phyloP scores from a whole-genome alignment of 2,888 invertebrate species.

The Caenorhabditis japonica region DNA sequence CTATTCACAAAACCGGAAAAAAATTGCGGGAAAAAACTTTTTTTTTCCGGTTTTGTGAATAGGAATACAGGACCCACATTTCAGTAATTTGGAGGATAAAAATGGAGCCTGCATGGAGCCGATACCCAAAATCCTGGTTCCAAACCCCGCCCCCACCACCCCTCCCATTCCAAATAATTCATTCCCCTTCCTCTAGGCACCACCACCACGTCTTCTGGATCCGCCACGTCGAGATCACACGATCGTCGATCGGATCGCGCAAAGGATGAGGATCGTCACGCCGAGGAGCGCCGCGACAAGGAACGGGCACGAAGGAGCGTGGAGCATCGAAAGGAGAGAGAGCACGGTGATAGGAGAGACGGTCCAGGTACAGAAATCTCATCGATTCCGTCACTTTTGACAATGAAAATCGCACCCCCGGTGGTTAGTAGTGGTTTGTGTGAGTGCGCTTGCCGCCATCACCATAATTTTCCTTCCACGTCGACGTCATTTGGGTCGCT shows the following conservation, averaged over 20 bases:
- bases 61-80: no score
- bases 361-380: slow-evolving; percentile 39
- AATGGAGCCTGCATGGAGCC: no score
- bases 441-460: slow-evolving; percentile 34
- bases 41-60: no score
- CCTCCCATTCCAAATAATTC: no score
- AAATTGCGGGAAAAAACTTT: no score
- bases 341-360: background rate
- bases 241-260: slow-evolving; percentile 12
- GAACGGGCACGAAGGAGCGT: slow-evolving; percentile 13
- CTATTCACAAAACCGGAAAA: no score
- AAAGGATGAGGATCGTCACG: slow-evolving; percentile 7
- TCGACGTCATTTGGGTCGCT: slow-evolving; percentile 22
- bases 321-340: slow-evolving; percentile 5
- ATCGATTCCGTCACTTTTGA: slow-evolving; percentile 44
- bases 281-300: background rate
- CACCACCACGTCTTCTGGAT: no score
- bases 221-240: background rate
- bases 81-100: no score
- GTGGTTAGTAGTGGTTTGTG: slow-evolving; percentile 7
- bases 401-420: slow-evolving; percentile 31
- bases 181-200: no score
- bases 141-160: no score
- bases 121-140: no score
- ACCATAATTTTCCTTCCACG: slow-evolving; percentile 15